Conservation (phyloP, 2,113 vertebrate genomes). For the Promerops cafer region DNA sequence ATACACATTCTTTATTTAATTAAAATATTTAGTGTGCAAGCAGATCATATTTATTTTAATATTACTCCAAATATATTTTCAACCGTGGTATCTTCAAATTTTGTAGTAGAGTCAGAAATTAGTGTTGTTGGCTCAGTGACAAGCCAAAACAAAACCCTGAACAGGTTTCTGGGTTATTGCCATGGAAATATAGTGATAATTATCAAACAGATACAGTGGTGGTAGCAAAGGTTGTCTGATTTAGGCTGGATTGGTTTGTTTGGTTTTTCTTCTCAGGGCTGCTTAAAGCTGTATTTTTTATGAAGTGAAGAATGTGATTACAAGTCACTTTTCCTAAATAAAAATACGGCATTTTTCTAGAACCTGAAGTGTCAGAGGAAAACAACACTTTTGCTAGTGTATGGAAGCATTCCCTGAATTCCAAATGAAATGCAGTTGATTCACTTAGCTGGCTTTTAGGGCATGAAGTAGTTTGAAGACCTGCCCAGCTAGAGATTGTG, state of each 20-base stretch:
- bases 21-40: neutral
- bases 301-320: neutral
- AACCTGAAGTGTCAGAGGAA: neutral
- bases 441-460: neutral
- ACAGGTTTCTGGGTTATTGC: neutral
- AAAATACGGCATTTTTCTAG: neutral
- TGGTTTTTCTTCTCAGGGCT: neutral
- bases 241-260: neutral
- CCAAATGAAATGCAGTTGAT: neutral
- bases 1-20: neutral
- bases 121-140: neutral
- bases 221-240: neutral
- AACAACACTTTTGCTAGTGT: neutral
- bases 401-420: accelerated
- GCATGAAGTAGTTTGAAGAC: neutral
- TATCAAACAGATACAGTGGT: neutral
- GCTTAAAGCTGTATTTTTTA: neutral
- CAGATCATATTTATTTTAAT: neutral
- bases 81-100: neutral
- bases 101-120: neutral
- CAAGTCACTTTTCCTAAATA: neutral
- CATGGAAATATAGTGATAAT: neutral
- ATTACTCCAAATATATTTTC: neutral
- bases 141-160: neutral
- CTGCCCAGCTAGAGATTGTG: neutral